Percentiles rank a stretch among this genome's conserved stretches.
These are phyloP conservation scores for Caenorhabditis imperialis DNA, from an alignment of 2,888 invertebrate species.

Conservation along the genomic window DNA sequence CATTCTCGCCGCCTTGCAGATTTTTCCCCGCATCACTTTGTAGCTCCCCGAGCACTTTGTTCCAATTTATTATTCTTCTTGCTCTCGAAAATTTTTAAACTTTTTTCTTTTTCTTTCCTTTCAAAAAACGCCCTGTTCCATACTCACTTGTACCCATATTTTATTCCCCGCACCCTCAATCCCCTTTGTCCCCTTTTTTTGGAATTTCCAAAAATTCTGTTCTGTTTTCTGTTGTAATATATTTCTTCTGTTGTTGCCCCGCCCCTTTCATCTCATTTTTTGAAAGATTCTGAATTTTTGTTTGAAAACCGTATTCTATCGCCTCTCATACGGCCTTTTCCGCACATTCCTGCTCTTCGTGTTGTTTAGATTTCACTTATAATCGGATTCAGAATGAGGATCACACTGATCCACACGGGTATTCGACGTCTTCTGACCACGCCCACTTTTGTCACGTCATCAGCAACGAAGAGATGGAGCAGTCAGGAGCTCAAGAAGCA, in stretches of 20 bases:
- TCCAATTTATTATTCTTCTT: not conserved
- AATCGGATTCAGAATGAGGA: constrained; percentile 2
- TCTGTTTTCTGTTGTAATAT: not conserved
- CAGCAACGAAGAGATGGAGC: not conserved
- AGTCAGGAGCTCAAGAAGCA: not conserved
- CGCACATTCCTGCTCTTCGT: not conserved
- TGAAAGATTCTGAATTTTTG: constrained; percentile 4
- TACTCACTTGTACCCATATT: constrained; percentile 9
- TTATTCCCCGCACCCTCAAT: not conserved
- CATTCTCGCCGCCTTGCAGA: not conserved
- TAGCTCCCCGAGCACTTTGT: not conserved
- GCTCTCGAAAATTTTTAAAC: too few species aligned
- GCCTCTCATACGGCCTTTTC: not conserved
- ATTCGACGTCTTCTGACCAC: constrained; percentile 1
- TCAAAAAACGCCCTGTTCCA: constrained; percentile 3
- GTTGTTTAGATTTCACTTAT: not conserved
- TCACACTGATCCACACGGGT: constrained; percentile 22
- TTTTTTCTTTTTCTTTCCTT: too few species aligned
- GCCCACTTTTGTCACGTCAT: constrained; percentile 1
- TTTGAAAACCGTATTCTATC: not conserved
- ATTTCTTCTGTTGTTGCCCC: not conserved
- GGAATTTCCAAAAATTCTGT: not conserved
- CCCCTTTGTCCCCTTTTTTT: not conserved
- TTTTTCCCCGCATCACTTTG: not conserved
- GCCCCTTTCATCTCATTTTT: not conserved